phyloP scores from a whole-genome alignment of 2,113 vertebrate genomes.

The Leptosomus discolor region DNA sequence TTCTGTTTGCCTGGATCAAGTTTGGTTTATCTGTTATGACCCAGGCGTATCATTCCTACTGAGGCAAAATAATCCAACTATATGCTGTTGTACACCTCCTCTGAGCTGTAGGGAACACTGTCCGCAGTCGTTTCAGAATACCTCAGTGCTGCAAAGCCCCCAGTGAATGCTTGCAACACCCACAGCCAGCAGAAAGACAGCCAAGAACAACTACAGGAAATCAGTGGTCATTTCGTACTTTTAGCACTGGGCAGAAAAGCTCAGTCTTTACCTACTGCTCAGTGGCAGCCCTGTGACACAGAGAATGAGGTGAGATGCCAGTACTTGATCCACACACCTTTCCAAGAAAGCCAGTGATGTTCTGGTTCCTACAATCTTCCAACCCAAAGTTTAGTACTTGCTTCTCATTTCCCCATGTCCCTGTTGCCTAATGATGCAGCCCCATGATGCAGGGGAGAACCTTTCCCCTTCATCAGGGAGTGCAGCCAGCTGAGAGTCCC shows the following conservation, averaged over 20 bases:
- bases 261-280: background rate
- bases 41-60: background rate
- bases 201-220: background rate
- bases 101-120: background rate
- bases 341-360: background rate
- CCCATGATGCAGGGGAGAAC: rapidly evolving
- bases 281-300: background rate
- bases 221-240: background rate
- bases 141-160: background rate
- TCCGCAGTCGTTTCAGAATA: background rate
- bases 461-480: rapidly evolving
- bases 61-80: background rate
- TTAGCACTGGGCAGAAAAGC: background rate
- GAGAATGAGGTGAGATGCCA: background rate
- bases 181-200: background rate
- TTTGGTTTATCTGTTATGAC: background rate
- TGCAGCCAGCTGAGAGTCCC: background rate
- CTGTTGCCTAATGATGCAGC: rapidly evolving
- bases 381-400: background rate
- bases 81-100: background rate
- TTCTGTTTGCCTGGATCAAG: background rate
- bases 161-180: background rate
- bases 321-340: background rate
- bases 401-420: background rate
- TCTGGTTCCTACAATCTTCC: background rate